Evolutionary conservation across 2,888 invertebrate species (phyloP).

Genomic region (Hyalella azteca): DNA sequence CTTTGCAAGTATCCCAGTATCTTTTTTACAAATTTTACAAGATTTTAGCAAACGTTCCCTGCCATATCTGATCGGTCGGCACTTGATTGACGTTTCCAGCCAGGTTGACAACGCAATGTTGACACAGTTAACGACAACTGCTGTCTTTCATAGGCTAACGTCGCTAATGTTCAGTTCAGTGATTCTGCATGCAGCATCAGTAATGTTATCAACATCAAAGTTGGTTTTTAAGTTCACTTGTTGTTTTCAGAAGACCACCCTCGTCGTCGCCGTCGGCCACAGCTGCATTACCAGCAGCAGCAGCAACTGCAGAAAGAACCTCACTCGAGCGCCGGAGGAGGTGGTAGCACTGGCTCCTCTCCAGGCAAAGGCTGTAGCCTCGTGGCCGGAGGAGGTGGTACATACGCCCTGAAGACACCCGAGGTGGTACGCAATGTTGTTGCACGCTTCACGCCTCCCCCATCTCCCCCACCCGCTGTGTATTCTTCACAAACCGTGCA

Average conservation of each 20-base stretch:
- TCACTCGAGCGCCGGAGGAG: not conserved
- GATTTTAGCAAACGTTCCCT: no score
- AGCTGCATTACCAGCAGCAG: slow-evolving; percentile 50
- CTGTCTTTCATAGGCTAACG: no score
- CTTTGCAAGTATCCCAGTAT: no score
- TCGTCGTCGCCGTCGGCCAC: slow-evolving; percentile 47
- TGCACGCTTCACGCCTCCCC: slow-evolving; percentile 50
- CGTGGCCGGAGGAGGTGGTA: not conserved
- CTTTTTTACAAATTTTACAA: no score
- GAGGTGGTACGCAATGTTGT: slow-evolving; percentile 55
- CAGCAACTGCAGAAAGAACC: not conserved
- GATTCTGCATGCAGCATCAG: no score
- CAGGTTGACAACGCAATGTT: no score
- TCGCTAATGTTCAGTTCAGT: no score
- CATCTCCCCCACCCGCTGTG: slow-evolving; percentile 47
- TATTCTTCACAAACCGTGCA: slow-evolving; percentile 40
- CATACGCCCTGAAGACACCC: slow-evolving; percentile 54
- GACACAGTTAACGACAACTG: no score
- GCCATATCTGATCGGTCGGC: no score
- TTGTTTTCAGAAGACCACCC: slow-evolving; percentile 52
- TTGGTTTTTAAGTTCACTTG: not conserved
- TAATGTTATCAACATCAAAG: no score
- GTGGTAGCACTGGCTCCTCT: slow-evolving; percentile 54
- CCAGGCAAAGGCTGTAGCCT: slow-evolving; percentile 57
- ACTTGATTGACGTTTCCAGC: no score